These are phyloP conservation scores for Sebastes reedi DNA, from an alignment of 2,797 vertebrate genomes.

Conservation along the genomic window DNA sequence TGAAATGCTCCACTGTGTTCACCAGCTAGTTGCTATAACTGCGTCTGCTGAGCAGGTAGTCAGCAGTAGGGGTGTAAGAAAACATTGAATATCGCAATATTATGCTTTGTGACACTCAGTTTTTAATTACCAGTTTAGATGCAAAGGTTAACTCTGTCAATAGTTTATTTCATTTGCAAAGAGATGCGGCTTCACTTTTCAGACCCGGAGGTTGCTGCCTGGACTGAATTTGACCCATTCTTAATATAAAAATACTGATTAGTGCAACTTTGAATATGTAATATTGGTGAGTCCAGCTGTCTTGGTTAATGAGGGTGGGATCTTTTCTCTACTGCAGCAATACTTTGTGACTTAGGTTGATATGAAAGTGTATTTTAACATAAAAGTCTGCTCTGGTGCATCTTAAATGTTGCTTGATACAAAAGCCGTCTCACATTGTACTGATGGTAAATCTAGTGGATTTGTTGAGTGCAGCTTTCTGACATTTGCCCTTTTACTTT, in stretches of 20 bases:
- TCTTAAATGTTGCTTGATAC: background rate
- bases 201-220: no score
- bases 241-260: no score
- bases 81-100: no score
- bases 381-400: background rate
- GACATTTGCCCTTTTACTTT: conserved; percentile 6
- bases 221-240: no score
- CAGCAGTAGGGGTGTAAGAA: no score
- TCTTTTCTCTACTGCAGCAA: background rate
- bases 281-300: background rate
- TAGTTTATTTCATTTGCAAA: no score
- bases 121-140: no score
- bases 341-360: background rate
- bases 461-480: background rate
- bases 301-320: background rate
- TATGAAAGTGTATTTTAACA: background rate
- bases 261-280: no score
- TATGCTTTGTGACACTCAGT: no score
- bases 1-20: background rate
- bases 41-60: no score
- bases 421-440: background rate
- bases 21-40: background rate
- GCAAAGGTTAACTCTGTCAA: no score
- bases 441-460: background rate
- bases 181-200: no score